Evolutionary conservation across 2,888 invertebrate genomes (phyloP), one percentile per base, ranked within the genome.

Genomic region (Oxyteleia sp.): DNA sequence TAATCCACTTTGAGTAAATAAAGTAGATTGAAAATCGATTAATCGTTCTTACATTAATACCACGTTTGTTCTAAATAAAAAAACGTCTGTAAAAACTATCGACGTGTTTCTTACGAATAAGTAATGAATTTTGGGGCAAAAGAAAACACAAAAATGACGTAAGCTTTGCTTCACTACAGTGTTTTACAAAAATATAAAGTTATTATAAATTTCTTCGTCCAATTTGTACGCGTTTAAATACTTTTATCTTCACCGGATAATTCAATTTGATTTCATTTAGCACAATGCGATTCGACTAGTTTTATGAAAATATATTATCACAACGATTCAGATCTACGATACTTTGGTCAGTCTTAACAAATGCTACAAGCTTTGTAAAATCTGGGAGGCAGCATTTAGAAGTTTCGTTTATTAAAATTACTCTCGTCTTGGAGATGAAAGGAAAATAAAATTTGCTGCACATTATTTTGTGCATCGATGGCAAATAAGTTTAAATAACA

Each of bases 291-390:
- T 57, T 84, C 68, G 86, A 89, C 88, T 89, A 90, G 87, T n/a
- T 74, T 89, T 91, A 90, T 68, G 86, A 89, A 91, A 90, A 89
- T 91, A 91, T 86, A 81, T 82, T 88, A 90, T 90, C 87, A 90
- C 88, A 87, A 85, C 64, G 64, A 85, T 86, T 87, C 85, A 85
- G 87, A 89, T 87, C 88, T 87, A 89, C 86, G 83, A 87, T 59
- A 86, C 71, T 68, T 87, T 83, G 20, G 84, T 91, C 91, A 91
- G 91, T 91, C 91, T 91, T 90, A 79, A 71, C 78, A 26, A 38
- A 57, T 61, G 59, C 20, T 45, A 71, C 29, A 38, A 38, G 23
- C 15, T 66, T 43, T 18, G 57, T 53, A 57, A 43, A 71, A 26
- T 66, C 45, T 51, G 2, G 29, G 29, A 53, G 57, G 35, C 38